Percentiles rank a stretch among this genome's conserved stretches.
phyloP scores from a whole-genome alignment of 2,888 invertebrate species.

The Machimus atricapillus region DNA sequence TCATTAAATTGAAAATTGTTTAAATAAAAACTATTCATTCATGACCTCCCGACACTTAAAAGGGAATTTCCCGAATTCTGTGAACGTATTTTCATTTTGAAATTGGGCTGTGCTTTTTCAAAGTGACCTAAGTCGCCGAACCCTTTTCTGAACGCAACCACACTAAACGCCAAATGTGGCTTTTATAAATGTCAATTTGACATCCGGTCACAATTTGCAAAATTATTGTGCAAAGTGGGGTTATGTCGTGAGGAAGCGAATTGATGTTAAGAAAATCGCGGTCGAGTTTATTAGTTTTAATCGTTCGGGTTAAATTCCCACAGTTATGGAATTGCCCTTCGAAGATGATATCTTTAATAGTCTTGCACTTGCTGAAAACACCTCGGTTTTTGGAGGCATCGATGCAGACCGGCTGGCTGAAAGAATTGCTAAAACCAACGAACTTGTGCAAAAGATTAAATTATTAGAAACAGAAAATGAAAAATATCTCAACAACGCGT shows the following conservation, averaged over 20 bases:
- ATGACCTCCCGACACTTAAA: no score
- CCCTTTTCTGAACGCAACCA: neutral
- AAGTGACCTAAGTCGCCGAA: neutral
- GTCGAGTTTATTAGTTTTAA: neutral
- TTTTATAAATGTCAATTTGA: neutral
- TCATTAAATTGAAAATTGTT: no score
- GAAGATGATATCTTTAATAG: neutral
- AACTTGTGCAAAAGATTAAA: constrained; percentile 30
- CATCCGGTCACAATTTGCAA: neutral
- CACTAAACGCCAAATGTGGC: neutral
- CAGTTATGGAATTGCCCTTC: neutral
- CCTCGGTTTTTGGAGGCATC: neutral
- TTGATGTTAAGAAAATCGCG: neutral
- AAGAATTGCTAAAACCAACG: constrained; percentile 34
- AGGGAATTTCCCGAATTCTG: neutral
- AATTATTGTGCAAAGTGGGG: neutral
- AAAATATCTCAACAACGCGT: neutral
- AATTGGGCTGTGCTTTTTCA: neutral
- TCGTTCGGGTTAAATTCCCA: neutral
- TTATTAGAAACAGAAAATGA: constrained; percentile 26
- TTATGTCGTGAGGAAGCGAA: neutral
- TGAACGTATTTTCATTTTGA: neutral
- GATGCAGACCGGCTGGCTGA: constrained; percentile 18
- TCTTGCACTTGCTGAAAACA: neutral
- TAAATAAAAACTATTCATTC: no score